Evolutionary conservation across 2,888 invertebrate genomes (phyloP).

Genomic region (Meghimatium bilineatum): DNA sequence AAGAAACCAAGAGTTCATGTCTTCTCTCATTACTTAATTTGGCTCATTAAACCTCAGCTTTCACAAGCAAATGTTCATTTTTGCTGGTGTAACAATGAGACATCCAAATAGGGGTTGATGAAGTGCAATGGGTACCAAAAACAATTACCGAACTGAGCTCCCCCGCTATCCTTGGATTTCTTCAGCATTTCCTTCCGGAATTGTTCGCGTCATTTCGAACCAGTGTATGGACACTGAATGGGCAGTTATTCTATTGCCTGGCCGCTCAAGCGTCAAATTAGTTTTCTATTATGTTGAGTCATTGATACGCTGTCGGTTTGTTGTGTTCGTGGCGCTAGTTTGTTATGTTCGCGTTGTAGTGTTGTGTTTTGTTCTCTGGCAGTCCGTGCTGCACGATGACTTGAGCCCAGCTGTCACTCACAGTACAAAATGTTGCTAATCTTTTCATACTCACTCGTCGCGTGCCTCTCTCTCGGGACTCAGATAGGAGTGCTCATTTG

Average conservation of each 20-base stretch:
- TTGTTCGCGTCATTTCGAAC: conserved; percentile 12
- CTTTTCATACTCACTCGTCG: neutral
- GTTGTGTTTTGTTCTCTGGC: neutral
- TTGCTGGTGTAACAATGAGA: neutral
- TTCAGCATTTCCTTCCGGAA: conserved; percentile 35
- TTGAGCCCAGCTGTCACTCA: neutral
- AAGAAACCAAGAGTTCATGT: neutral
- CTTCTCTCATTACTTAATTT: neutral
- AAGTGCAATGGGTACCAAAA: neutral
- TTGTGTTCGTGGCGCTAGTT: neutral
- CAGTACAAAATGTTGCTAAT: conserved; percentile 11
- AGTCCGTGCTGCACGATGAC: neutral
- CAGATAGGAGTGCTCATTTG: neutral
- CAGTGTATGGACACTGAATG: neutral
- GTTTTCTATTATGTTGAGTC: conserved; percentile 36
- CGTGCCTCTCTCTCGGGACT: neutral
- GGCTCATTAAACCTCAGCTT: neutral
- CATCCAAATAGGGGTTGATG: neutral
- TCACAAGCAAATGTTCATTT: neutral
- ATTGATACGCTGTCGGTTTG: conserved; percentile 32
- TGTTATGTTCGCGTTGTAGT: no score
- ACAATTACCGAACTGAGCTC: conserved; percentile 20
- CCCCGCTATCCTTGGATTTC: neutral
- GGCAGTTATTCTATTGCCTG: conserved; percentile 34
- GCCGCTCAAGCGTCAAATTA: conserved; percentile 22